Base-by-base conservation (phyloP, 2,113 vertebrate species). In the Phaethornis superciliosus region DNA sequence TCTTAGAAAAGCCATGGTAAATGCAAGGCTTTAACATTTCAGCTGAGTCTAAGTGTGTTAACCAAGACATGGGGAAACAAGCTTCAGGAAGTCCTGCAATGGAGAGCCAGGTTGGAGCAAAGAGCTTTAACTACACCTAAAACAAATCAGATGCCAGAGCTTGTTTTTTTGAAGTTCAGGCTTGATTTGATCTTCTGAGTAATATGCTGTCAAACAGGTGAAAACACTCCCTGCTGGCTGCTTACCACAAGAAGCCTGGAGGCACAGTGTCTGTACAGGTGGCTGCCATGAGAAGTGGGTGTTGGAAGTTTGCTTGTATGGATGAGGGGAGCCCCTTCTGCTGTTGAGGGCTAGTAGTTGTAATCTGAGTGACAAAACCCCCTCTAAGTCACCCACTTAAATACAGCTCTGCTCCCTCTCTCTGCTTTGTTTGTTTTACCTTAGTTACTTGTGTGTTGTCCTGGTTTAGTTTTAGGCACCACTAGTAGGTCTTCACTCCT, bases 1-100 rank as follows among this genome's bases (percentile, higher is more conserved):
- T 94, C 85, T 93, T 56, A 77, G 78, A 91, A 93, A 63, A 91
- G 37, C 75, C 2, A 0, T 60, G 63, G 79, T 52, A 93, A 94
- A 74, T 80, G 55, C 70, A 59, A 64, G 28, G 47, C 46, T 63
- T 42, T 51, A 79, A 17, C 24, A 4, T 72, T 90, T 80, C 49
- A 74, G 51, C 54, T 51, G 54, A 87, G 58, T 58, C 52, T 10
- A 4, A 80, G 47, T 54, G 62, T 30, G 35, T 88, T 89, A 80
- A 67, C 49, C 28, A 44, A 44, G 81, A n/a, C 58, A 58, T 0
- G 12, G 44, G 85, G 51, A 65, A 89, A 68, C 6, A 28, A 79
- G 40, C 44, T 35, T 37, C 9, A 44, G 77, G 68, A 76, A 7
- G 13, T 94, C 83, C 35, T 9, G 62, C 62, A 4, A 70, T 18